These are phyloP conservation scores for Poeciliopsis turrubarensis DNA, from an alignment of 2,113 vertebrate species.

Conservation along the genomic window DNA sequence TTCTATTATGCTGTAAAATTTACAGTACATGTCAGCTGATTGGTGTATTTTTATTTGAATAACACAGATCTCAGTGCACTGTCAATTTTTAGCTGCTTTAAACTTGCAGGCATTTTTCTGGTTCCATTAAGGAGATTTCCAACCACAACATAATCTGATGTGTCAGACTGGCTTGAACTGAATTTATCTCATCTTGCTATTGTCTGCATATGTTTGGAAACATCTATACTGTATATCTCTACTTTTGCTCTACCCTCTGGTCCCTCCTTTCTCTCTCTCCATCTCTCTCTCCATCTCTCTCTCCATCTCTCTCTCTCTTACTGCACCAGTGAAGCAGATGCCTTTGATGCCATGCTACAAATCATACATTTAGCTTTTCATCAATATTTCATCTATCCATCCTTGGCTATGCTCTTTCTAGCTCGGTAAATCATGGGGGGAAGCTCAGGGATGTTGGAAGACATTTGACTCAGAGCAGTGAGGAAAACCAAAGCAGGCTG, in stretches of 20 bases:
- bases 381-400: constrained; percentile 80
- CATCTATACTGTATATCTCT: constrained; percentile 25
- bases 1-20: constrained; percentile 19
- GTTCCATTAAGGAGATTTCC: not conserved
- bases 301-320: constrained; percentile 23
- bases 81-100: not conserved
- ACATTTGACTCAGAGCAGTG: constrained; percentile 28
- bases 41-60: constrained; percentile 12
- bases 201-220: not conserved
- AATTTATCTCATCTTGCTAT: constrained; percentile 10
- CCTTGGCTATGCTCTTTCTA: constrained; percentile 42
- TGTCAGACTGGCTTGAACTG: constrained; percentile 4
- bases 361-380: constrained; percentile 81
- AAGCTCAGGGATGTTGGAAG: constrained; percentile 38
- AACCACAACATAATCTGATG: constrained; percentile 11
- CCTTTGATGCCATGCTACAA: constrained; percentile 74
- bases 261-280: constrained; percentile 16
- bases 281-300: constrained; percentile 11
- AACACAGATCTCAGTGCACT: not conserved
- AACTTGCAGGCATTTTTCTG: not conserved
- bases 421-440: constrained; percentile 63
- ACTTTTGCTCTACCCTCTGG: constrained; percentile 3
- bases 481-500: constrained; percentile 20
- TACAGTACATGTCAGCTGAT: not conserved
- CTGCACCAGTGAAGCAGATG: constrained; percentile 55